phyloP scores from a whole-genome alignment of 2,888 invertebrate species.

The Torymus aiolomorphi region DNA sequence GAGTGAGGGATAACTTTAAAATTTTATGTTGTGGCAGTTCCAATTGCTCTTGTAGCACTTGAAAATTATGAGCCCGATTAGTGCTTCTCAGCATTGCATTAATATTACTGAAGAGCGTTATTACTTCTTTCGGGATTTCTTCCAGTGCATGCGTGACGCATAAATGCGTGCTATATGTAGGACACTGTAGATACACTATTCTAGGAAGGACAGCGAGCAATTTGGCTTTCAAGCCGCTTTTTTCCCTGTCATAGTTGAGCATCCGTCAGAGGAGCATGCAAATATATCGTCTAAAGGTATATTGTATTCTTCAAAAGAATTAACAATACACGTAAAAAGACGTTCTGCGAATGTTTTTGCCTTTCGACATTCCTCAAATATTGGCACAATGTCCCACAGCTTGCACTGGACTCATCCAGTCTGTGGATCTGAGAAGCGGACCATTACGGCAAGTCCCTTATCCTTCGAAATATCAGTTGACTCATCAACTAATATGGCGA shows the following conservation, averaged over 20 bases:
- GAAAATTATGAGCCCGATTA: neutral
- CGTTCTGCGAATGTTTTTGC: slow-evolving; percentile 1
- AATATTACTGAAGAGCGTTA: too few species aligned
- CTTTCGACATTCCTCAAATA: neutral
- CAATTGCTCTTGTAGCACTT: too few species aligned
- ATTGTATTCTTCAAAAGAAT: neutral
- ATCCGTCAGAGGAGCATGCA: slow-evolving; percentile 1
- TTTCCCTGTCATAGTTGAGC: neutral
- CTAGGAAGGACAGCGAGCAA: neutral
- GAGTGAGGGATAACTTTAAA: neutral
- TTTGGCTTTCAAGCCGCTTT: neutral
- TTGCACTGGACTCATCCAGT: neutral
- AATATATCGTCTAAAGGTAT: neutral
- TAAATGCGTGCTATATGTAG: too few species aligned
- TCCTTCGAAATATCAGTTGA: neutral
- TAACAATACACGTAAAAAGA: neutral
- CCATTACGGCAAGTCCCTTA: neutral
- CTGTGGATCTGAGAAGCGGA: neutral
- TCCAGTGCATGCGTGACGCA: neutral
- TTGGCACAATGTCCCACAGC: slow-evolving; percentile 3
- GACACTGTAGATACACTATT: neutral
- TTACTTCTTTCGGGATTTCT: neutral
- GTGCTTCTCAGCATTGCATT: neutral
- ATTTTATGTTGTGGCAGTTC: neutral
- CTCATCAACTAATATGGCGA: neutral